Evolutionary conservation across 2,797 vertebrate genomes (phyloP).

Genomic region (Okamejei kenojei): DNA sequence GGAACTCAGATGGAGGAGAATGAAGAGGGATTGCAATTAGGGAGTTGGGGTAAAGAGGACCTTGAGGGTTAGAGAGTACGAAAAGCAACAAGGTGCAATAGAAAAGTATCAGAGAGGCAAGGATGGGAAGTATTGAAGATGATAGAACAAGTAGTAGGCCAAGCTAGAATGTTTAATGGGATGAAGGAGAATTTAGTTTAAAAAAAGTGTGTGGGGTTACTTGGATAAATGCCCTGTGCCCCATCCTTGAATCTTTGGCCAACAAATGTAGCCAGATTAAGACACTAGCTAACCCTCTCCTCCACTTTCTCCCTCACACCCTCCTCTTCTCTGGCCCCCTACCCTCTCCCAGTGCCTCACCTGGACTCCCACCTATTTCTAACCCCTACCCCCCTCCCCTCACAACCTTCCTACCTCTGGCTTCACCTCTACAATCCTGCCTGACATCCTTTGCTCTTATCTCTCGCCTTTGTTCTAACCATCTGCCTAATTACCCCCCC

Average conservation of each 20-base stretch:
- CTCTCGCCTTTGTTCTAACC: too few species aligned
- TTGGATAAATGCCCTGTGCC: not conserved
- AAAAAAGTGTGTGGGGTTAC: not conserved
- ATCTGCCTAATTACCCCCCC: too few species aligned
- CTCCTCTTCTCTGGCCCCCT: too few species aligned
- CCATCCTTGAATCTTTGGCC: not conserved
- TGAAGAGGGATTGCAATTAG: not conserved
- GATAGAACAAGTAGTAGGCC: not conserved
- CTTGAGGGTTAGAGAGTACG: not conserved
- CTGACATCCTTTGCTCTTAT: too few species aligned
- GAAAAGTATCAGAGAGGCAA: not conserved
- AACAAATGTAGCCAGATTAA: not conserved
- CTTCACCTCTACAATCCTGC: too few species aligned
- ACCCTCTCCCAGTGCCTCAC: too few species aligned
- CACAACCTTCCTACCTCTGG: too few species aligned
- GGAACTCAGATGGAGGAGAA: not conserved
- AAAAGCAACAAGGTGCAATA: not conserved
- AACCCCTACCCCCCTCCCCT: too few species aligned
- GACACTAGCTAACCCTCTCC: too few species aligned
- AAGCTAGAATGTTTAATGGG: not conserved
- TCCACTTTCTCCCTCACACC: too few species aligned
- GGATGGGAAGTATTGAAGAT: not conserved
- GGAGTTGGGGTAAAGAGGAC: not conserved
- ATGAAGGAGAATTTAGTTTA: not conserved
- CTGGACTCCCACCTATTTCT: too few species aligned